Conservation (phyloP, 2,888 invertebrate species). For the Malthinus flaveolus region DNA sequence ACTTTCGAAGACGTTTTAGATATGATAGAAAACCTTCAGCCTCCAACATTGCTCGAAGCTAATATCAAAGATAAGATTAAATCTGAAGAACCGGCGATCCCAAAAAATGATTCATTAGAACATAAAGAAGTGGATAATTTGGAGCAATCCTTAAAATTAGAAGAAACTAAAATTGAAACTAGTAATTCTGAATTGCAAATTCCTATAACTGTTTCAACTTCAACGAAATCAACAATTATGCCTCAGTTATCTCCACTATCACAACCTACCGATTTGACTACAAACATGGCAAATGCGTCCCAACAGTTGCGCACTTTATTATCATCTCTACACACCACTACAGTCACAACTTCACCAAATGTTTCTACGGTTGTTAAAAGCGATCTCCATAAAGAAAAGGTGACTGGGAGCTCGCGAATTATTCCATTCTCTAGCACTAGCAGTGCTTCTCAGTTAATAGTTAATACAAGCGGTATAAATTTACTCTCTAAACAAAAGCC, state of each 20-base stretch:
- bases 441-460: constrained; percentile 33
- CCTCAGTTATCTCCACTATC: constrained; percentile 73
- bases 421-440: constrained; percentile 42
- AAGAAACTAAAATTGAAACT: constrained; percentile 31
- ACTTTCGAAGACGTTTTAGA: constrained; percentile 71
- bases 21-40: constrained; percentile 67
- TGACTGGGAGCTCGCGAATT: constrained; percentile 41
- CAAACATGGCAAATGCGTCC: constrained; percentile 72
- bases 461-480: constrained; percentile 2
- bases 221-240: constrained; percentile 55
- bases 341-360: constrained; percentile 58
- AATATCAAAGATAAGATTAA: constrained; percentile 36
- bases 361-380: constrained; percentile 54
- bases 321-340: constrained; percentile 66
- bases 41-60: constrained; percentile 43
- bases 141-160: background rate
- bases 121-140: background rate
- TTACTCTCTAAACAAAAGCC: background rate
- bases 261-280: constrained; percentile 71
- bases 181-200: constrained; percentile 30
- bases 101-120: background rate
- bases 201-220: constrained; percentile 36
- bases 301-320: constrained; percentile 69
- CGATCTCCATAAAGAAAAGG: constrained; percentile 43
- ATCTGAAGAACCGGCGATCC: constrained; percentile 30